Base-by-base conservation (phyloP, 2,113 vertebrate species). In the Microtus ochrogaster region DNA sequence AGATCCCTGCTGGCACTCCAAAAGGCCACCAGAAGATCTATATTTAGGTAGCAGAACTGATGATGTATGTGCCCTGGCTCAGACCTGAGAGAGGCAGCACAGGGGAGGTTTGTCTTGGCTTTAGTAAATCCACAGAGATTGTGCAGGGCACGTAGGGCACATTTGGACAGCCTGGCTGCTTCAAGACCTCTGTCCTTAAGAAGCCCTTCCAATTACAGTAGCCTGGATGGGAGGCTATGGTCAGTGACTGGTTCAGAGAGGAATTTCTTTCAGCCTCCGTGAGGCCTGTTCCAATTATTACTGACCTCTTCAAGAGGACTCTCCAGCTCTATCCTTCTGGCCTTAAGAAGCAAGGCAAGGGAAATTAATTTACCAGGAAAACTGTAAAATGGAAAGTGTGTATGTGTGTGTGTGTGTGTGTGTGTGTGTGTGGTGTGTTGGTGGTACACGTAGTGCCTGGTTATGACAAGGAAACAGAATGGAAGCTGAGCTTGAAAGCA, bases 331-430 rank as follows among this genome's bases (percentile, higher is more conserved):
- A 94, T 47, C 77, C 12, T 78, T 66, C 55, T 39, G 81, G 24
- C 3, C 30, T 90, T 81, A 92, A 93, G 92, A 92, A 91, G 84
- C 33, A 92, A 91, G 91, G 44, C 91, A 77, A 77, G 63, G 63
- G 49, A 7, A 66, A 79, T 79, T 72, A 76, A 76, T 84, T 92
- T 77, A 52, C n/a, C 4, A n/a, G 47, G 70, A 19, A 52, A 36
- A 89, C 91, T 44, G 77, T 82, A 17, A 94, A 84, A 28, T 49
- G 9, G 3, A 49, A 19, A 66, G 77, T 76, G 66, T 55, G 52
- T 52, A 16, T 72, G 52, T 74, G 66, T 63, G 76, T 47, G 70
- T 36, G 33, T 39, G 52, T 58, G 55, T 58, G 36, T 41, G 19
- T 44, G n/a, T n/a, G n/a, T n/a, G n/a, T n/a, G n/a, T 33, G 24